Evolutionary conservation across 1,140 invertebrate genomes (phyloP).

Genomic region (Asobara japonica): DNA sequence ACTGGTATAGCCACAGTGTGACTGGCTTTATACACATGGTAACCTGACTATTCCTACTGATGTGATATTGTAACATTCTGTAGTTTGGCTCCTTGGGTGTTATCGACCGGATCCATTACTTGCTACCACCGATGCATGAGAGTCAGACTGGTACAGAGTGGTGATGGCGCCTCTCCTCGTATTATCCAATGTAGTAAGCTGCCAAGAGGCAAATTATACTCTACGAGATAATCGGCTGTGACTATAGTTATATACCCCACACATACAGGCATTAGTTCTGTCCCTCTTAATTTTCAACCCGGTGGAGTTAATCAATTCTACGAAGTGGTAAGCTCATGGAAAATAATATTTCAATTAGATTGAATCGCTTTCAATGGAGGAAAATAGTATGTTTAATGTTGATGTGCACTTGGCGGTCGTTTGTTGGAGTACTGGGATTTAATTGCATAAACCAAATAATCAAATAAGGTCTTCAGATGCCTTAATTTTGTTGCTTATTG

Average conservation of each 20-base stretch:
- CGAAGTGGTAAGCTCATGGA: not conserved
- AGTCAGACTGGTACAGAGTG: conserved; percentile 15
- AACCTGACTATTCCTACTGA: conserved; percentile 7
- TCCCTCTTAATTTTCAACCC: not conserved
- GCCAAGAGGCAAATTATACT: conserved; percentile 44
- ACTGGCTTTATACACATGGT: conserved; percentile 26
- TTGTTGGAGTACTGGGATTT: no score
- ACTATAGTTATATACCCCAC: not conserved
- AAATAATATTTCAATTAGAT: not conserved
- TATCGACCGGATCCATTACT: not conserved
- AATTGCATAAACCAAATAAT: not conserved
- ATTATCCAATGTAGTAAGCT: conserved; percentile 50
- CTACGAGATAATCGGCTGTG: conserved; percentile 50
- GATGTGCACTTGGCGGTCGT: no score
- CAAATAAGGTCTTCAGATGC: not conserved
- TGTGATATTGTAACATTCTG: not conserved
- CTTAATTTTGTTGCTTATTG: not conserved
- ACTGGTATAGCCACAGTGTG: not conserved
- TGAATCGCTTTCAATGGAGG: not conserved
- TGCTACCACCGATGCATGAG: not conserved
- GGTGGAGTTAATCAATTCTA: not conserved
- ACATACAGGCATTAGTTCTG: not conserved
- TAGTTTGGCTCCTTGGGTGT: not conserved
- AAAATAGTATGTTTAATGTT: not conserved
- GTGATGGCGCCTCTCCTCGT: conserved; percentile 45